Evolutionary conservation across 2,888 invertebrate genomes (phyloP), one percentile per base, ranked within the genome.

Genomic region (Nomada fucata): DNA sequence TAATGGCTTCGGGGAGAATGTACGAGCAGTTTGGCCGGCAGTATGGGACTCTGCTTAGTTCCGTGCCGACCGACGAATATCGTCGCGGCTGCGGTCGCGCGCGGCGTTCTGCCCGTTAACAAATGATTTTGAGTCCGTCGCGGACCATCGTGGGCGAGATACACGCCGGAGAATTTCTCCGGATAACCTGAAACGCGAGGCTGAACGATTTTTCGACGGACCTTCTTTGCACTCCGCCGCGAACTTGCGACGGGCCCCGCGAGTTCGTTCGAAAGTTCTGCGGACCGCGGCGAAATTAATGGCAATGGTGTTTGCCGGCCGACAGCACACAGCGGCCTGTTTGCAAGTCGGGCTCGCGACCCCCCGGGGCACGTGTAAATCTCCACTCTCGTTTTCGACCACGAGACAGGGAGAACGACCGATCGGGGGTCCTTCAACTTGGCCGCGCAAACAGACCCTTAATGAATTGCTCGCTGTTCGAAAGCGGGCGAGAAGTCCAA

Each of bases 401-500:
- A 80, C 1, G 59, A 15, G 20, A 68, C 7, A 53, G 36, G 36
- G 36, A 64, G 52, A 20, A 63, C 82, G 81, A 80, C 72, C 74
- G 82, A 86, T 87, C 83, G 79, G 83, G 86, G 75, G 82, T 68
- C 63, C 68, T 82, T 47, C 57, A 70, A 60, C 76, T 75, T 61
- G 68, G 74, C 76, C 81, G 73, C 68, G 87, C 83, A 90, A 90
- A 88, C 87, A 89, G 83, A 77, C 47, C 83, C 26, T 68, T 90
- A 90, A 90, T 90, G 88, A 91, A 91, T 90, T 89, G 87, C 84
- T 88, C 85, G 83, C 83, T 84, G 76, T 79, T 77, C 61, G 72
- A 69, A 53, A 72, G 57, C 67, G 52, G 64, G 23, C 5, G 26
- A 72, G 72, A 60, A 76, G 63, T 76, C 60, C 80, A 81, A 81